A percentile compares a stretch with the other conserved stretches of the same genome.
phyloP scores from a whole-genome alignment of 1,140 invertebrate genomes.

The Maconellicoccus hirsutus region DNA sequence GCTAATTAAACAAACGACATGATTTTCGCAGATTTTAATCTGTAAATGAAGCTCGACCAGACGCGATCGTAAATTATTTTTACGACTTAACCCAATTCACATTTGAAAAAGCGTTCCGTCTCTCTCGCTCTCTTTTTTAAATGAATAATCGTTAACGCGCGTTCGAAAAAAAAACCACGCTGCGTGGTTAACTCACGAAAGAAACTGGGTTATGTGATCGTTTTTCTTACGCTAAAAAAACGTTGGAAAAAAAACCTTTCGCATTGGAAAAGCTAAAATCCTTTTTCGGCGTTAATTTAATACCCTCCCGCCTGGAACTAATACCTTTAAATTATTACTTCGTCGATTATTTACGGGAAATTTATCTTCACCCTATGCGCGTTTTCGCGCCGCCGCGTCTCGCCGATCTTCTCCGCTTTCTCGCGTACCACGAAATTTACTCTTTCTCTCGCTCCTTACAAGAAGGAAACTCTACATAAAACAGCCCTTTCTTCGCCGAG shows the following conservation, averaged over 20 bases:
- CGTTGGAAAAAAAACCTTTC: background rate
- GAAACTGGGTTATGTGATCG: slow-evolving; percentile 15
- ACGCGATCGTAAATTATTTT: slow-evolving; percentile 7
- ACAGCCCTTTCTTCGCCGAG: slow-evolving; percentile 9
- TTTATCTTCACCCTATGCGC: background rate
- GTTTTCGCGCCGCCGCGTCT: background rate
- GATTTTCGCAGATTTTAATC: no score
- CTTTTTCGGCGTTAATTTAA: slow-evolving; percentile 14
- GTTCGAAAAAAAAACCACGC: background rate
- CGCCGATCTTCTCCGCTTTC: no score
- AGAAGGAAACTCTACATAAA: background rate
- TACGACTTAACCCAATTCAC: slow-evolving; percentile 4
- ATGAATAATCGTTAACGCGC: background rate
- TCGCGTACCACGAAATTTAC: no score
- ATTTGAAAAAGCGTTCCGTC: background rate
- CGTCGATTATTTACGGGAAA: slow-evolving; percentile 17
- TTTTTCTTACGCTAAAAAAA: background rate
- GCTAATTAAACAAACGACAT: no score
- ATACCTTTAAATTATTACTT: slow-evolving; percentile 23
- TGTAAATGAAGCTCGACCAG: no score
- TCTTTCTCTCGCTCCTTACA: background rate
- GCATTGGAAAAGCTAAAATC: slow-evolving; percentile 16
- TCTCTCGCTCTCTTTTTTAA: background rate
- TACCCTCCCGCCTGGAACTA: background rate
- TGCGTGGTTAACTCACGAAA: background rate